Conservation (phyloP, 2,888 invertebrate species). For the Orchestes rusci region DNA sequence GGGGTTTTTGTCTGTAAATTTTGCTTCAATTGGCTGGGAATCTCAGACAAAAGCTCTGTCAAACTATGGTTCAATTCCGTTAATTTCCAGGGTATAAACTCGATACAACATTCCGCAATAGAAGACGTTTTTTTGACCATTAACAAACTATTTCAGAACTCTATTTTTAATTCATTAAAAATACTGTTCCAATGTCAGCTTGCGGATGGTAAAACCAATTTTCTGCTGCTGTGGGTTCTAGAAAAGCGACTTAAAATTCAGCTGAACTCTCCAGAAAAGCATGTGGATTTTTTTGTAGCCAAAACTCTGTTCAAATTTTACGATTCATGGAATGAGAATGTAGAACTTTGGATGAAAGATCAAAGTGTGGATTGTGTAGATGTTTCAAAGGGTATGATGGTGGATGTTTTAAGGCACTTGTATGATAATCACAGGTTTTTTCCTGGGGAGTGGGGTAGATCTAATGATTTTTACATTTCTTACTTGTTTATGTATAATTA, state of each 20-base stretch:
- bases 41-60: constrained; percentile 43
- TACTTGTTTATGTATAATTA: constrained; percentile 43
- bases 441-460: constrained; percentile 49
- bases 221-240: constrained; percentile 54
- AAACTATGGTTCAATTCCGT: constrained; percentile 56
- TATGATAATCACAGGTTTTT: constrained; percentile 50
- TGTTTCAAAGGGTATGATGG: constrained; percentile 55
- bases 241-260: constrained; percentile 53
- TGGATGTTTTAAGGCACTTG: constrained; percentile 49
- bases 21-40: constrained; percentile 54
- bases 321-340: constrained; percentile 43
- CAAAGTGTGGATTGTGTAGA: constrained; percentile 47
- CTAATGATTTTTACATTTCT: constrained; percentile 53
- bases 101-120: constrained; percentile 34
- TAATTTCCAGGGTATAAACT: constrained; percentile 37
- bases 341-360: constrained; percentile 50
- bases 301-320: constrained; percentile 53
- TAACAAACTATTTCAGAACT: constrained; percentile 47
- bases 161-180: constrained; percentile 50
- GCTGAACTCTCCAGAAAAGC: constrained; percentile 30
- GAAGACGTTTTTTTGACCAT: constrained; percentile 51
- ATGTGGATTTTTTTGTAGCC: constrained; percentile 46
- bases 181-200: constrained; percentile 49
- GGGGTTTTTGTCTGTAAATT: constrained; percentile 51
- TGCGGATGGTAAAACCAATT: constrained; percentile 45